Percentiles rank a stretch among this genome's conserved stretches.
Evolutionary conservation across 1,140 invertebrate species (phyloP).

Genomic region (Camponotus pennsylvanicus): DNA sequence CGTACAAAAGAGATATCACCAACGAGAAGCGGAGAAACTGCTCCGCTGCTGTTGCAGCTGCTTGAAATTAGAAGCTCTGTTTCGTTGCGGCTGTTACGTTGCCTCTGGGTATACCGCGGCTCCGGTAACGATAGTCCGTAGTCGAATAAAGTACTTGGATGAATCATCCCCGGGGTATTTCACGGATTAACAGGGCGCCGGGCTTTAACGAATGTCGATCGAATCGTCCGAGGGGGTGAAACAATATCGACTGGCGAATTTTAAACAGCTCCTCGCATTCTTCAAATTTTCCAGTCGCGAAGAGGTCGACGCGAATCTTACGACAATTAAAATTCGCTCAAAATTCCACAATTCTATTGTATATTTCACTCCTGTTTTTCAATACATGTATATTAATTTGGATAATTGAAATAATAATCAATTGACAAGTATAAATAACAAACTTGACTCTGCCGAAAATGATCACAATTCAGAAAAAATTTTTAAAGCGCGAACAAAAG

Average conservation of each 20-base stretch:
- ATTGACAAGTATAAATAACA: no score
- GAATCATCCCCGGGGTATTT: conserved; percentile 71
- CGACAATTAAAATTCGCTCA: no score
- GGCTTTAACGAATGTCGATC: conserved; percentile 68
- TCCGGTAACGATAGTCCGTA: conserved; percentile 69
- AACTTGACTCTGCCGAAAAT: no score
- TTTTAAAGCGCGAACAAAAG: not conserved
- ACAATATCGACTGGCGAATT: conserved; percentile 32
- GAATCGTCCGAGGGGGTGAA: conserved; percentile 32
- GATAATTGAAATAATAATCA: no score
- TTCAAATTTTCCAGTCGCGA: not conserved
- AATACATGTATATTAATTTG: no score
- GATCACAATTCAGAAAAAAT: not conserved
- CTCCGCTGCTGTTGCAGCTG: conserved; percentile 58
- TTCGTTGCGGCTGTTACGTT: conserved; percentile 68
- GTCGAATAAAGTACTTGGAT: conserved; percentile 71
- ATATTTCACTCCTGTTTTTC: not conserved
- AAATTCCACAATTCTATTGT: not conserved
- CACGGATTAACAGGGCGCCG: conserved; percentile 69
- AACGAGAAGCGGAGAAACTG: conserved; percentile 59
- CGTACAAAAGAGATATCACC: conserved; percentile 69
- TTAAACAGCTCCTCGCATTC: not conserved
- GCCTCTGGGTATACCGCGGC: conserved; percentile 65
- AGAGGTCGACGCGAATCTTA: not conserved
- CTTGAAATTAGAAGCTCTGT: conserved; percentile 73